Conservation (phyloP, 2,888 invertebrate genomes). For the Saturnia japonica region DNA sequence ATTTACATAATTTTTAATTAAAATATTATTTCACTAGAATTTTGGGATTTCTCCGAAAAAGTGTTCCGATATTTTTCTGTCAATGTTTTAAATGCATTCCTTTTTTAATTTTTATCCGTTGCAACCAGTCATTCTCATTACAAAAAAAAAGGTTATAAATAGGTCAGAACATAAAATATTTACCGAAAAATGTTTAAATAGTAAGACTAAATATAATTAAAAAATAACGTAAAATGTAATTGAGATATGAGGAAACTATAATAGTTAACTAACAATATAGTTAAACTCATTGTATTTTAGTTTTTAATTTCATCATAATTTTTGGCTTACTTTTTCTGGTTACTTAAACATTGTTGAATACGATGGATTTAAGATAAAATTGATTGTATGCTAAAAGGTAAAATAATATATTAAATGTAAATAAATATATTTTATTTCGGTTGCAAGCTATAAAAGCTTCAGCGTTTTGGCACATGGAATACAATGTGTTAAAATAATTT, state of each 20-base stretch:
- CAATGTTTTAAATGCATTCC: conserved; percentile 19
- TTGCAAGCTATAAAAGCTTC: conserved; percentile 35
- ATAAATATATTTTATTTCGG: conserved; percentile 34
- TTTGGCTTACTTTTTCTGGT: background rate
- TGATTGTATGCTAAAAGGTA: background rate
- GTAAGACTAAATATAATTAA: background rate
- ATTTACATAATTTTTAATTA: conserved; percentile 24
- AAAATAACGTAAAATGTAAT: background rate
- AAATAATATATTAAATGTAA: background rate
- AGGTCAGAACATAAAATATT: background rate
- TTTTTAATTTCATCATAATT: background rate
- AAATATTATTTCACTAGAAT: conserved; percentile 39
- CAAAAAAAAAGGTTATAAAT: background rate
- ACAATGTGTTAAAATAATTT: conserved; percentile 20
- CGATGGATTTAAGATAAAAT: background rate
- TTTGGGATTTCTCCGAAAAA: conserved; percentile 33
- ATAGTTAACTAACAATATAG: background rate
- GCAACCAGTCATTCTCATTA: conserved; percentile 2
- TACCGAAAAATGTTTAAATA: background rate
- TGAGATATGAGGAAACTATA: background rate
- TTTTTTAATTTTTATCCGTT: background rate
- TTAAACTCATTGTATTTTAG: background rate
- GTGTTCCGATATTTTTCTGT: conserved; percentile 18
- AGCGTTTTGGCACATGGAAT: conserved; percentile 11
- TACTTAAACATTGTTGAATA: background rate